Evolutionary conservation across 2,888 invertebrate species (phyloP), one percentile per base, ranked within the genome.

Genomic region (Thalpophila matura): DNA sequence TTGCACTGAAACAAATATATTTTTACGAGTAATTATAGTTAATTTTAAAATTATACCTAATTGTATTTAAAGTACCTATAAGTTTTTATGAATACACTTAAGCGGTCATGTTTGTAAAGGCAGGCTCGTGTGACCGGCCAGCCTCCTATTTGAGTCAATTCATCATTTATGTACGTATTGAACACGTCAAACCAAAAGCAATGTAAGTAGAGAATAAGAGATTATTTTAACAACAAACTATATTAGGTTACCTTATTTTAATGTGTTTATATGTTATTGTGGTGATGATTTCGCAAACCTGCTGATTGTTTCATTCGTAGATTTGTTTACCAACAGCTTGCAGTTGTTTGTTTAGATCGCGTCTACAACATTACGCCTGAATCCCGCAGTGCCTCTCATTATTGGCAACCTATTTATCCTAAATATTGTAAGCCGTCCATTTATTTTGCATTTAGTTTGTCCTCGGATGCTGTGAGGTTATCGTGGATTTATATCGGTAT

Each of bases 351-450:
- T 77, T 84, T 80, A 55, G 63, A 58, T 26, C 31, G 59, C 56
- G 55, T 64, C 59, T 68, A 62, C 56, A 58, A 59, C 43, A 43
- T 42, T 37, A 54, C 55, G 69, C 72, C 70, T 55, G 57, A 62
- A 69, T 66, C 64, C 68, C 69, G 55, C 76, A 69, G 58, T 71
- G 66, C 74, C 62, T 75, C 57, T 60, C 47, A 51, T 64, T 50
- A 61, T 43, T 57, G 69, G 64, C 70, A 67, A 78, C 43, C 33
- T 67, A 54, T 54, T 50, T 54, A 60, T 78, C 80, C 81, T 81
- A 76, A 72, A 83, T 85, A 86, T 89, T 90, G 80, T 89, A 85
- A 89, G 87, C 94, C 94, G 94, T 94, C 94, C 94, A 93, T 86
- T 91, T 87, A 83, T 86, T 87, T 91, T 91, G 85, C 84, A 67